phyloP scores from a whole-genome alignment of 2,888 invertebrate species.

The Drosophila tripunctata region DNA sequence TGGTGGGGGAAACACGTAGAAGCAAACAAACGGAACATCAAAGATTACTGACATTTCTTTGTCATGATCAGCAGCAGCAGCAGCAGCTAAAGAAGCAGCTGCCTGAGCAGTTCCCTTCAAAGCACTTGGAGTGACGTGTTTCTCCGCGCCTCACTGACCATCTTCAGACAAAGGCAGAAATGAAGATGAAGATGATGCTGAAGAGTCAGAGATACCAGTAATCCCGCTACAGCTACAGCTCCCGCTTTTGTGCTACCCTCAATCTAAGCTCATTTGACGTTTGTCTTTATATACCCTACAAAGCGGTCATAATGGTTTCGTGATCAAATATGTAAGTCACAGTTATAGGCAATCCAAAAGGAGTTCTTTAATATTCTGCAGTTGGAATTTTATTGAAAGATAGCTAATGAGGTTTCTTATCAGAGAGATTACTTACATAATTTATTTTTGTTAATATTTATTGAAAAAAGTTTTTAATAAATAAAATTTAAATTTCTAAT shows the following conservation, averaged over 20 bases:
- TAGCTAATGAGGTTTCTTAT: too few species aligned
- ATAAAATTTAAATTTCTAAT: too few species aligned
- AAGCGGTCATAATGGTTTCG: not conserved
- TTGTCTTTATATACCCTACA: constrained; percentile 28
- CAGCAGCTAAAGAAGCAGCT: constrained; percentile 3
- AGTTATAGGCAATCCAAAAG: too few species aligned
- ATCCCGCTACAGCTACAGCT: constrained; percentile 26
- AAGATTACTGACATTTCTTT: constrained; percentile 60
- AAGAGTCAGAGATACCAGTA: constrained; percentile 22
- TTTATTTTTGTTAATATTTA: too few species aligned
- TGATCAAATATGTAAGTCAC: not conserved
- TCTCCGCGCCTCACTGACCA: constrained; percentile 56
- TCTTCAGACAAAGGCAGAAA: constrained; percentile 51
- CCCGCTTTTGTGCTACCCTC: constrained; percentile 21
- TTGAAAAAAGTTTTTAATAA: too few species aligned
- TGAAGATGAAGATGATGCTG: constrained; percentile 6
- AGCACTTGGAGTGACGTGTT: constrained; percentile 16
- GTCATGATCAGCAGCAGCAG: constrained; percentile 51
- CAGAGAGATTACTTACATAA: too few species aligned
- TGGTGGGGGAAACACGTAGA: not conserved
- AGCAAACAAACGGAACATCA: constrained; percentile 24
- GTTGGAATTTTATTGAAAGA: too few species aligned
- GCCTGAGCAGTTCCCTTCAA: not conserved
- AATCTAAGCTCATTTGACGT: constrained; percentile 29
- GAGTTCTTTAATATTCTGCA: too few species aligned